Evolutionary conservation across 2,113 vertebrate genomes (phyloP).

Genomic region (Suncus etruscus): DNA sequence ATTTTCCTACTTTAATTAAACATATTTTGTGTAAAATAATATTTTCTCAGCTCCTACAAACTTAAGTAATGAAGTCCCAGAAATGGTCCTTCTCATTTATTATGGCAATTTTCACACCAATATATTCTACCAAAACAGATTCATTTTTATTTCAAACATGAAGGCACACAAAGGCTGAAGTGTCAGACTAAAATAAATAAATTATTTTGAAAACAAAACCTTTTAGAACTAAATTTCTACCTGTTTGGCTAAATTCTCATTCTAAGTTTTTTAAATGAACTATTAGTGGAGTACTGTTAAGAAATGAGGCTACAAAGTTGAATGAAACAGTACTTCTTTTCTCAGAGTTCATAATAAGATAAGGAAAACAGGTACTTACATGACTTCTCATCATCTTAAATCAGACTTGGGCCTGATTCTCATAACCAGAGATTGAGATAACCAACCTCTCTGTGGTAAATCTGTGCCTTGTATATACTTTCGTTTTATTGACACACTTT

Average conservation of each 20-base stretch:
- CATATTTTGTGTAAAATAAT: background rate
- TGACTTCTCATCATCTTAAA: background rate
- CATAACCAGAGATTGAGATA: background rate
- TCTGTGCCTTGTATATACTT: background rate
- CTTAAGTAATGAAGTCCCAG: background rate
- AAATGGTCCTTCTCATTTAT: background rate
- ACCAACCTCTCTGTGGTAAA: background rate
- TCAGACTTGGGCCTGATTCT: background rate
- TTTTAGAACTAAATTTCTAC: background rate
- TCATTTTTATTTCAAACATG: background rate
- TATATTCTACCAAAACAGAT: background rate
- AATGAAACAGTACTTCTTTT: background rate
- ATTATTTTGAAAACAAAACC: background rate
- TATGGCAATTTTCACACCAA: background rate
- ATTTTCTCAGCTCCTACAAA: background rate
- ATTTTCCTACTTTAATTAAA: constrained; percentile 4
- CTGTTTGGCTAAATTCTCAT: background rate
- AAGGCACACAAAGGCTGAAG: background rate
- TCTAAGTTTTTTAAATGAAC: background rate
- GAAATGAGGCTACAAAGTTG: background rate
- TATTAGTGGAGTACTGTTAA: no score
- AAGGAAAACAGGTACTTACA: background rate
- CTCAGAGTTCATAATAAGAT: background rate
- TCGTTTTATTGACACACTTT: background rate
- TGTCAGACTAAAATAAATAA: background rate